A percentile compares a stretch with the other conserved stretches of the same genome.
phyloP scores from a whole-genome alignment of 64 coral and sea anemone species.

The Acropora tenuis region DNA sequence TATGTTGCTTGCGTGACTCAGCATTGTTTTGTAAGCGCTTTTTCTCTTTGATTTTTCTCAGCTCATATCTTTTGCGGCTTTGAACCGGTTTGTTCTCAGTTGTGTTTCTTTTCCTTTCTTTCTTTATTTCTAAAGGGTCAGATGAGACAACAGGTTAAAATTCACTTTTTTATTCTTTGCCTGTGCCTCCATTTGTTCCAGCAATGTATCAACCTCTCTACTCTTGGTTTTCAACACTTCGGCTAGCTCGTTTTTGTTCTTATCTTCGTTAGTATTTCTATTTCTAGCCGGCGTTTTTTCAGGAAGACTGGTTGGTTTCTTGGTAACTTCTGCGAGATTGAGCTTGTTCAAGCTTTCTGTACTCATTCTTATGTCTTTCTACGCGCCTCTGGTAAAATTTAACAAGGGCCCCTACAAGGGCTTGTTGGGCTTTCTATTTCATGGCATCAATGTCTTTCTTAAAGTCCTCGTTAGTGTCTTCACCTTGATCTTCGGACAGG shows the following conservation, averaged over 20 bases:
- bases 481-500: background rate
- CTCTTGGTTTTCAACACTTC: conserved; percentile 10
- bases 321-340: background rate
- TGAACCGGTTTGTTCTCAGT: background rate
- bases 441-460: background rate
- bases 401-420: background rate
- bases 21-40: background rate
- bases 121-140: conserved; percentile 12
- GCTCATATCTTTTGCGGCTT: conserved; percentile 19
- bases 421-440: background rate
- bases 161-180: conserved; percentile 28
- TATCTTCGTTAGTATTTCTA: background rate
- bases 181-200: background rate
- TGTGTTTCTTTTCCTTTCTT: background rate
- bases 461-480: background rate
- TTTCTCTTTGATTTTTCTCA: background rate
- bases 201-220: conserved; percentile 1
- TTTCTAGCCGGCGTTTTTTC: conserved; percentile 1
- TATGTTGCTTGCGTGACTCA: conserved; percentile 33
- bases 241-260: background rate
- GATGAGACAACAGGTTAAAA: conserved; percentile 6
- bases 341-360: conserved; percentile 12
- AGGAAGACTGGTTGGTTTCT: background rate
- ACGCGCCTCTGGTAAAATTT: background rate
- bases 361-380: background rate